Percentiles rank a stretch among this genome's conserved stretches.
phyloP scores from a whole-genome alignment of 2,113 vertebrate species.

The Rostratula benghalensis region DNA sequence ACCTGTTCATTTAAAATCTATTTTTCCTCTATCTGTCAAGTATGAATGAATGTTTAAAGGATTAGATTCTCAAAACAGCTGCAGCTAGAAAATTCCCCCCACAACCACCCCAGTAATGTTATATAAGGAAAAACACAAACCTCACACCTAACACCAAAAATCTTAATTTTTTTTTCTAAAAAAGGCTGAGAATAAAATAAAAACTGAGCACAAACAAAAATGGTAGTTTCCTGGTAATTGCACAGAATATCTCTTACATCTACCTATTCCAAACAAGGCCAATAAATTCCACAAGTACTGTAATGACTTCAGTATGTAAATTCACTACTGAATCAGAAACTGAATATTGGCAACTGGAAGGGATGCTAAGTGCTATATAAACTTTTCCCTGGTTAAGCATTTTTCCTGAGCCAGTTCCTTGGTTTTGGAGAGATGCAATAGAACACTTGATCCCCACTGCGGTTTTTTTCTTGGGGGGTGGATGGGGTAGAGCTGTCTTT shows the following conservation, averaged over 20 bases:
- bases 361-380: background rate
- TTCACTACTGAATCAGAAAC: background rate
- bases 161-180: background rate
- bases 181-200: background rate
- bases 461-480: fast-evolving
- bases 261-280: background rate
- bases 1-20: background rate
- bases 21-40: background rate
- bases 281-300: background rate
- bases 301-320: background rate
- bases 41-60: background rate
- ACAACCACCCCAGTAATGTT: background rate
- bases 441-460: background rate
- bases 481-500: background rate
- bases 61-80: background rate
- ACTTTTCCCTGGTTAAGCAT: background rate
- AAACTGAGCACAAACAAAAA: background rate
- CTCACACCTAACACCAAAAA: background rate
- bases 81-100: background rate
- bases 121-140: background rate
- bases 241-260: background rate
- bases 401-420: background rate
- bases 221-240: background rate
- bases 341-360: background rate
- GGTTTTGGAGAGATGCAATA: background rate